These are phyloP conservation scores for Drosophila peninsularis DNA, from an alignment of 2,888 invertebrate genomes.

Conservation along the genomic window DNA sequence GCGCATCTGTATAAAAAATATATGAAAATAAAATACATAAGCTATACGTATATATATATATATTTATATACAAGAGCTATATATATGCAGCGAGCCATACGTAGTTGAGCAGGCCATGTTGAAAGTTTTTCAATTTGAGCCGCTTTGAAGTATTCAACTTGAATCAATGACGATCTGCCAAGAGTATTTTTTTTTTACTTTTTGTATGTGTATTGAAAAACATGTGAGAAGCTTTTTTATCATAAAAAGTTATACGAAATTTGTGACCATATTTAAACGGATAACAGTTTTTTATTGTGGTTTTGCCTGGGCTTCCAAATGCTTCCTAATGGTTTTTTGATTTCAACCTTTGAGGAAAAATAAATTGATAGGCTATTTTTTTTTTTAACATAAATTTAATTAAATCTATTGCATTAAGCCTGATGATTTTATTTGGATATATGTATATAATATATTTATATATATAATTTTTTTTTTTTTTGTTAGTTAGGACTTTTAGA, in stretches of 20 bases:
- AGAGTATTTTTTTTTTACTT: neutral
- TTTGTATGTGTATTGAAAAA: neutral
- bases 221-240: slow-evolving; percentile 25
- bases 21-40: slow-evolving; percentile 37
- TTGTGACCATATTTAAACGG: slow-evolving; percentile 34
- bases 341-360: slow-evolving; percentile 29
- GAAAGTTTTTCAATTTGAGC: slow-evolving; percentile 79
- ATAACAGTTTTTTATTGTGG: slow-evolving; percentile 30
- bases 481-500: too few species aligned
- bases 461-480: too few species aligned
- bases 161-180: slow-evolving; percentile 51
- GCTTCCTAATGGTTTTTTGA: slow-evolving; percentile 64
- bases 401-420: neutral
- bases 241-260: slow-evolving; percentile 18
- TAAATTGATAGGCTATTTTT: neutral
- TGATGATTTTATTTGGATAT: too few species aligned
- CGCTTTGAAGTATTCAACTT: slow-evolving; percentile 72
- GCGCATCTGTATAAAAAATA: slow-evolving; percentile 52
- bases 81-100: slow-evolving; percentile 19
- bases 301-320: slow-evolving; percentile 19
- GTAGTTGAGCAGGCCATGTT: slow-evolving; percentile 50
- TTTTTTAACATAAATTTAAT: neutral
- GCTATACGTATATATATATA: neutral
- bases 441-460: too few species aligned
- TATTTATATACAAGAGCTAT: slow-evolving; percentile 26